phyloP scores from a whole-genome alignment of 2,888 invertebrate genomes.

The Hyalella azteca region DNA sequence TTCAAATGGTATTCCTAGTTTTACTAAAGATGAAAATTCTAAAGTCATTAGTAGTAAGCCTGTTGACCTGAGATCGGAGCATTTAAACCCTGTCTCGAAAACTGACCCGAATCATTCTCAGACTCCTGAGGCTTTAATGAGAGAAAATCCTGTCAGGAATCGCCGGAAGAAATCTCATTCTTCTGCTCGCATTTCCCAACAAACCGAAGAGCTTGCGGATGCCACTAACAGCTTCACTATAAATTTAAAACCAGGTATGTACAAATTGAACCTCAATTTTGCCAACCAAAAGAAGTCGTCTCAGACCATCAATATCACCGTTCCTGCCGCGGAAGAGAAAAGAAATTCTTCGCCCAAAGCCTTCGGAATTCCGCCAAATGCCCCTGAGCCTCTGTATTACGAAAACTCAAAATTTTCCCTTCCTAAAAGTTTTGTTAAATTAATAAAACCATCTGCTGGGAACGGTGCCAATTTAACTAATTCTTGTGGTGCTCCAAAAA shows the following conservation, averaged over 20 bases:
- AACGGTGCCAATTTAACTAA: neutral
- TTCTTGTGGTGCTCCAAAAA: neutral
- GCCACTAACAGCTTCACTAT: constrained; percentile 22
- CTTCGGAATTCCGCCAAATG: neutral
- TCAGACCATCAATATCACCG: constrained; percentile 17
- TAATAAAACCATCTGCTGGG: neutral
- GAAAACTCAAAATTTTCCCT: constrained; percentile 35
- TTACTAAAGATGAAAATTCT: neutral
- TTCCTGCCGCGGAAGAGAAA: neutral
- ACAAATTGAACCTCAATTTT: constrained; percentile 29
- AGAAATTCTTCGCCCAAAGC: neutral
- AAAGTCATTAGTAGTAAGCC: neutral
- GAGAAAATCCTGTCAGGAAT: too few species aligned
- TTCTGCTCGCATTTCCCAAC: neutral
- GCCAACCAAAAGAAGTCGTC: neutral
- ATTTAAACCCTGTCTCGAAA: neutral
- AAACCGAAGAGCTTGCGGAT: neutral
- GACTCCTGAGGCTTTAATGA: too few species aligned
- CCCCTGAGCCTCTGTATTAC: constrained; percentile 21
- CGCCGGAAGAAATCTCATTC: neutral
- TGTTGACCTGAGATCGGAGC: neutral
- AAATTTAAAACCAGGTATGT: constrained; percentile 23
- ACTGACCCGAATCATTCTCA: neutral
- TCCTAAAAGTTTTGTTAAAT: constrained; percentile 8
- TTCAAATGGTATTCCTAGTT: neutral